These are phyloP conservation scores for Sebastes steindachneri DNA, from an alignment of 2,797 vertebrate genomes.

Conservation along the genomic window DNA sequence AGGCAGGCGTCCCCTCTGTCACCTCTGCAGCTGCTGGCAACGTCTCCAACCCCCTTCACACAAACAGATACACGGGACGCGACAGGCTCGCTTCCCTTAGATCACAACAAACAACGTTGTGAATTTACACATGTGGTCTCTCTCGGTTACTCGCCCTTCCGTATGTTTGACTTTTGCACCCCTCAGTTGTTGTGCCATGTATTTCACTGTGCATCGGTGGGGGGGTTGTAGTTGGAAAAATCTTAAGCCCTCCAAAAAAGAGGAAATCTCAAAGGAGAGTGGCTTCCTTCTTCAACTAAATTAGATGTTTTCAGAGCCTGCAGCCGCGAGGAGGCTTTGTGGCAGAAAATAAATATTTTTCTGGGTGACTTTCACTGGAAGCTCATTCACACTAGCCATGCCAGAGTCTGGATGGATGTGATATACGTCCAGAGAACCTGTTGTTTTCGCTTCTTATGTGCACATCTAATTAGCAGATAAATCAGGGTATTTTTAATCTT, in stretches of 20 bases:
- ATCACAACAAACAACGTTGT: slow-evolving; percentile 66
- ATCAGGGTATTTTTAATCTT: background rate
- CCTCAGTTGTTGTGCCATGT: background rate
- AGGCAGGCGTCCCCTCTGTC: slow-evolving; percentile 82
- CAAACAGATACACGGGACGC: slow-evolving; percentile 54
- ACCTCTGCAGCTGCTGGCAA: slow-evolving; percentile 87
- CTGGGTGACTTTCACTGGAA: slow-evolving; percentile 39
- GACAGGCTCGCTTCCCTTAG: slow-evolving; percentile 64
- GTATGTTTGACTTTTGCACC: slow-evolving; percentile 36
- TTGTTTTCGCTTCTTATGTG: slow-evolving; percentile 12
- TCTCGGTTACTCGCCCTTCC: background rate
- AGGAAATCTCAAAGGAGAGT: slow-evolving; percentile 53
- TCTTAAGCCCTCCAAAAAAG: slow-evolving; percentile 38
- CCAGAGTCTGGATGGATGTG: slow-evolving; percentile 39
- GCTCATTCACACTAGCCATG: slow-evolving; percentile 29
- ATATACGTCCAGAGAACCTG: slow-evolving; percentile 27
- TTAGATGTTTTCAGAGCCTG: slow-evolving; percentile 68
- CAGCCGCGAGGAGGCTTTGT: slow-evolving; percentile 64
- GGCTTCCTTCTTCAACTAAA: slow-evolving; percentile 63
- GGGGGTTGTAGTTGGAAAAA: slow-evolving; percentile 31
- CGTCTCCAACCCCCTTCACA: slow-evolving; percentile 72
- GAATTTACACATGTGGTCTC: slow-evolving; percentile 60
- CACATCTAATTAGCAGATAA: background rate
- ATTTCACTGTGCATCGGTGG: slow-evolving; percentile 14
- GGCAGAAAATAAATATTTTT: slow-evolving; percentile 69